Conservation (phyloP, 2,797 vertebrate genomes). For the Gephyroberyx darwinii region DNA sequence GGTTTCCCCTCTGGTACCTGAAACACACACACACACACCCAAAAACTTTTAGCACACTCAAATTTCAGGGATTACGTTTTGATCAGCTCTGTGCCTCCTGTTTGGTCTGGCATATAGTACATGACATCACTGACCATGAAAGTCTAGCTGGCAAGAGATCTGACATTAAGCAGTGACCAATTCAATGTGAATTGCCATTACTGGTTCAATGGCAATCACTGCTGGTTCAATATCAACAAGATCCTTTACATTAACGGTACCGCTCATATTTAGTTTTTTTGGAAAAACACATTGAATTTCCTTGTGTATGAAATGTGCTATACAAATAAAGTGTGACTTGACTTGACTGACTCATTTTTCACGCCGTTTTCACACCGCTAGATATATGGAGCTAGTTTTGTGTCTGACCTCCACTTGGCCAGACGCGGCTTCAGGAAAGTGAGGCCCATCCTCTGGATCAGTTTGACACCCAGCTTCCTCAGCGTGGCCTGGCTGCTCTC, state of each 20-base stretch:
- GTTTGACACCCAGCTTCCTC: conserved; percentile 91
- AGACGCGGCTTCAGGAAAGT: conserved; percentile 93
- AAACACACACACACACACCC: conserved; percentile 10
- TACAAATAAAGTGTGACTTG: neutral
- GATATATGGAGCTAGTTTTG: neutral
- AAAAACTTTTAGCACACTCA: neutral
- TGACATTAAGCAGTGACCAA: too few relatives aligned
- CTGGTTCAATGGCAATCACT: too few relatives aligned
- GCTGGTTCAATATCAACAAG: too few relatives aligned
- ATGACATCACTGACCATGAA: neutral
- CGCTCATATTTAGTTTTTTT: too few relatives aligned
- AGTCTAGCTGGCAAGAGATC: neutral
- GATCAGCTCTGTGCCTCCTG: neutral
- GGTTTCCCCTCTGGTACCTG: conserved; percentile 94
- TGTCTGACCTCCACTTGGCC: conserved; percentile 92
- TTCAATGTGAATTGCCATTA: too few relatives aligned
- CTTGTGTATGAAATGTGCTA: neutral
- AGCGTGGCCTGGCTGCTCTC: conserved; percentile 89
- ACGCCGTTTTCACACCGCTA: neutral
- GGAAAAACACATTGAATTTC: too few relatives aligned
- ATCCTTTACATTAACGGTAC: neutral
- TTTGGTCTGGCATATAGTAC: conserved; percentile 4
- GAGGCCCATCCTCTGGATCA: conserved; percentile 92
- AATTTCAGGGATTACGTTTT: neutral
- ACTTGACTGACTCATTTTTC: too few relatives aligned